These are phyloP conservation scores for Eonycteris spelaea DNA, from an alignment of 2,113 vertebrate genomes.

Conservation along the genomic window DNA sequence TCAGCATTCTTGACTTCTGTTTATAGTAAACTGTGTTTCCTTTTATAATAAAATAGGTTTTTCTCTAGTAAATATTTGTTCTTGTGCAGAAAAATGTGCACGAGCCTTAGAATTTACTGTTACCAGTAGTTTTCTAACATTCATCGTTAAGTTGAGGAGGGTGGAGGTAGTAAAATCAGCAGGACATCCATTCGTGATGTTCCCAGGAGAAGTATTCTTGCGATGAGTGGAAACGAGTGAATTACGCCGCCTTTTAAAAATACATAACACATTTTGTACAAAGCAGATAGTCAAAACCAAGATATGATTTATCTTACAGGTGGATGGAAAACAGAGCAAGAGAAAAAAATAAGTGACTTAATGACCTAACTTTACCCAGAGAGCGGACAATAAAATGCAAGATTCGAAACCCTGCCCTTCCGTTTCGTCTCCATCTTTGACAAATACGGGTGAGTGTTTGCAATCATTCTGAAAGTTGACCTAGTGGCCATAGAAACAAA, in stretches of 20 bases:
- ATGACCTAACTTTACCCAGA: not conserved
- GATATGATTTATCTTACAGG: conserved; percentile 58
- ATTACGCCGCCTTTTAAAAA: not conserved
- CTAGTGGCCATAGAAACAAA: not conserved
- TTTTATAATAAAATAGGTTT: not conserved
- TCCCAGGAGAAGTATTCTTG: not conserved
- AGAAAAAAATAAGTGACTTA: conserved; percentile 47
- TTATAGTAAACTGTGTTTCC: conserved; percentile 26
- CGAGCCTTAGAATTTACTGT: not conserved
- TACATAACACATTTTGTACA: not conserved
- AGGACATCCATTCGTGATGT: not conserved
- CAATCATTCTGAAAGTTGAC: not conserved
- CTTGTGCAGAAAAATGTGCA: not conserved
- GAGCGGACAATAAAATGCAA: conserved; percentile 40
- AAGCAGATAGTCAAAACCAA: conserved; percentile 23
- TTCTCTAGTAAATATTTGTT: conserved; percentile 19
- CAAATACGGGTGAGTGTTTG: conserved; percentile 47
- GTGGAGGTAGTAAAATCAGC: not conserved
- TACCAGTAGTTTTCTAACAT: not conserved
- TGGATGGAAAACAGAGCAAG: conserved; percentile 58
- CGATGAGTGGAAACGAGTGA: not conserved
- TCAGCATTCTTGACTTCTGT: conserved; percentile 2
- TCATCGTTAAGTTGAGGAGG: not conserved
- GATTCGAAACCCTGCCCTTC: not conserved
- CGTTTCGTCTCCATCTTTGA: conserved; percentile 32